Percentiles rank a stretch among this genome's conserved stretches.
These are phyloP conservation scores for human (Homo sapiens) DNA, from an alignment of 2,113 vertebrate species.

Conservation along the genomic window DNA sequence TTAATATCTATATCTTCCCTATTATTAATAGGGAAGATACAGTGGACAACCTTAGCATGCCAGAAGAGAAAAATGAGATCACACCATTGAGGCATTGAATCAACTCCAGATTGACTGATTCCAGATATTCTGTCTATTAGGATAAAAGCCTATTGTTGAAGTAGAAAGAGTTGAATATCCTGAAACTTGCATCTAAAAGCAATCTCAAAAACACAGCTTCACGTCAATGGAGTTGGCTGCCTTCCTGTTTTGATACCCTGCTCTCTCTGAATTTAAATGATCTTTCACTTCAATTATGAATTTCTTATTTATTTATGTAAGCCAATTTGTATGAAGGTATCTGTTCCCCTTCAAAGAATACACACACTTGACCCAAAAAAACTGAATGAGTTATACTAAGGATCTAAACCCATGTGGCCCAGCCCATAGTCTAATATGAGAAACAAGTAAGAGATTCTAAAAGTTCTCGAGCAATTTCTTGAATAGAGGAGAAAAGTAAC, in stretches of 20 bases:
- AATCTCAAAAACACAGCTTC: not conserved
- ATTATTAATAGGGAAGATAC: not conserved
- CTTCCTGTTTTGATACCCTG: not conserved
- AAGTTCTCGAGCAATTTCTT: not conserved
- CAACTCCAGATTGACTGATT: not conserved
- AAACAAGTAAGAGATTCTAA: too few relatives aligned
- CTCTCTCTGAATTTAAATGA: not conserved
- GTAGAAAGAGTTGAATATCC: not conserved
- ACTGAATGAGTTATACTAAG: not conserved
- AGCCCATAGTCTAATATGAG: not conserved
- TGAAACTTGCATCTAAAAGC: not conserved
- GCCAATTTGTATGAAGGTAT: not conserved
- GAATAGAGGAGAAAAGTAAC: not conserved
- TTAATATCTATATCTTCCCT: too few relatives aligned
- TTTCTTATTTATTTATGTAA: not conserved
- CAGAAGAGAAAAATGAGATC: not conserved
- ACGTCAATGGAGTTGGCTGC: not conserved
- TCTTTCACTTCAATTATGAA: not conserved
- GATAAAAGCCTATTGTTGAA: not conserved
- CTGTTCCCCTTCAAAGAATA: not conserved
- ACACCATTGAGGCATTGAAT: not conserved
- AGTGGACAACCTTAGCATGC: not conserved
- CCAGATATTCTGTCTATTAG: not conserved
- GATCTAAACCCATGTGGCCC: too few relatives aligned
- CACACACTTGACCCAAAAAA: not conserved